Conservation (phyloP, 2,797 vertebrate species). For the Leuciscus waleckii region DNA sequence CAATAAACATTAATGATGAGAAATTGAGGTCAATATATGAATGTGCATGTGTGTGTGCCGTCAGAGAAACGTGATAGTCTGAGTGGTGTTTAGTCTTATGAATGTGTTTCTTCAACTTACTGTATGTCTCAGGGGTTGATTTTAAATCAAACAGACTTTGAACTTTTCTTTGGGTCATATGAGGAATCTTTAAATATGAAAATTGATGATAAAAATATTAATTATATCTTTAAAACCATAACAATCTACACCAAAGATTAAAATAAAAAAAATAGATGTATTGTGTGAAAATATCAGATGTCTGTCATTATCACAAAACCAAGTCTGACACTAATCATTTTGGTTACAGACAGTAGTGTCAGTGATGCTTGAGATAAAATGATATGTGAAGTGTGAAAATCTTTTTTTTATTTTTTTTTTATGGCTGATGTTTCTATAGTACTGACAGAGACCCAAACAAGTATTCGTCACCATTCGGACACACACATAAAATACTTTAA, state of each 20-base stretch:
- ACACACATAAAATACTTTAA: background rate
- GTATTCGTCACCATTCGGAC: background rate
- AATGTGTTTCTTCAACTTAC: background rate
- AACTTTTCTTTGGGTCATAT: background rate
- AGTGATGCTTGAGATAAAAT: background rate
- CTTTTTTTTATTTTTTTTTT: background rate
- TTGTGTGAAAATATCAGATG: background rate
- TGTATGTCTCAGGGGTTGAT: background rate
- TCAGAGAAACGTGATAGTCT: background rate
- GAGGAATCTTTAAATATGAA: background rate
- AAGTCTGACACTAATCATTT: background rate
- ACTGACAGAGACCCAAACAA: background rate
- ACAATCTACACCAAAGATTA: background rate
- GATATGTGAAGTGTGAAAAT: background rate
- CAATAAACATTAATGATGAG: slow-evolving; percentile 83
- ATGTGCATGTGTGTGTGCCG: background rate
- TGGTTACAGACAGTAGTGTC: background rate
- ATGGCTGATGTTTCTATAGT: background rate
- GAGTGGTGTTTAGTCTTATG: background rate
- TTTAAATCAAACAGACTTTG: background rate
- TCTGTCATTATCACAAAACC: background rate
- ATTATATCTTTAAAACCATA: background rate
- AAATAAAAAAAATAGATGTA: background rate
- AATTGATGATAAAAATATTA: background rate
- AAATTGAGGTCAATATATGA: slow-evolving; percentile 69